Percentiles rank a stretch among this genome's conserved stretches.
Conservation (phyloP, 2,113 vertebrate genomes). For the Panthera uncia region DNA sequence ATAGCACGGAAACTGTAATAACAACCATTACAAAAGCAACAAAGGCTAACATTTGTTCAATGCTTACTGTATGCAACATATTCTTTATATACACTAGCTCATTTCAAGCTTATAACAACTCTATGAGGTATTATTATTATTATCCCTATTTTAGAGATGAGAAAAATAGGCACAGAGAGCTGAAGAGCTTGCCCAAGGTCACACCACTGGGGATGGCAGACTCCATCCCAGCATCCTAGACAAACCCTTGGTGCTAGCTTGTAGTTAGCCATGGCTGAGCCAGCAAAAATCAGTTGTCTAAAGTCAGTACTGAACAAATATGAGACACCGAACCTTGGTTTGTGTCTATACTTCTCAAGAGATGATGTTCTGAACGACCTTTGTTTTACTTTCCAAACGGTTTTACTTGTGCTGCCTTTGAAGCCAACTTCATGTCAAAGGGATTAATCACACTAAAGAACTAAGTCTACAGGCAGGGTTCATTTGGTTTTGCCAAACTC, state of each 20-base stretch:
- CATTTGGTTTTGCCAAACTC: neutral
- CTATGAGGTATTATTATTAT: neutral
- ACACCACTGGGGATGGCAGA: neutral
- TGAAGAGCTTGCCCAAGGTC: neutral
- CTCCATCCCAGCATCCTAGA: neutral
- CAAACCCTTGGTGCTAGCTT: neutral
- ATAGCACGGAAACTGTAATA: neutral
- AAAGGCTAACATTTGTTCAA: neutral
- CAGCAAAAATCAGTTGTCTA: neutral
- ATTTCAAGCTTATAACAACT: conserved; percentile 34
- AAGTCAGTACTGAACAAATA: neutral
- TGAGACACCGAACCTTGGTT: neutral
- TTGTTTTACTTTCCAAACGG: conserved; percentile 15
- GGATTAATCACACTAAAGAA: neutral
- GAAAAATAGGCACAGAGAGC: conserved; percentile 9
- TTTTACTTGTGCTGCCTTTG: neutral
- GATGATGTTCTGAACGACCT: neutral
- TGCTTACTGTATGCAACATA: neutral
- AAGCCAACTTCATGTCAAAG: conserved; percentile 3
- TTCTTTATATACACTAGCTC: neutral
- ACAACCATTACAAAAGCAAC: conserved; percentile 12
- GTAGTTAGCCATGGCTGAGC: neutral
- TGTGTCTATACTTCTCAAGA: neutral
- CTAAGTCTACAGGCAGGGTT: neutral
- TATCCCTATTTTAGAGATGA: neutral